Base-by-base conservation (phyloP, 2,113 vertebrate genomes). In the Orthonyx spaldingii region DNA sequence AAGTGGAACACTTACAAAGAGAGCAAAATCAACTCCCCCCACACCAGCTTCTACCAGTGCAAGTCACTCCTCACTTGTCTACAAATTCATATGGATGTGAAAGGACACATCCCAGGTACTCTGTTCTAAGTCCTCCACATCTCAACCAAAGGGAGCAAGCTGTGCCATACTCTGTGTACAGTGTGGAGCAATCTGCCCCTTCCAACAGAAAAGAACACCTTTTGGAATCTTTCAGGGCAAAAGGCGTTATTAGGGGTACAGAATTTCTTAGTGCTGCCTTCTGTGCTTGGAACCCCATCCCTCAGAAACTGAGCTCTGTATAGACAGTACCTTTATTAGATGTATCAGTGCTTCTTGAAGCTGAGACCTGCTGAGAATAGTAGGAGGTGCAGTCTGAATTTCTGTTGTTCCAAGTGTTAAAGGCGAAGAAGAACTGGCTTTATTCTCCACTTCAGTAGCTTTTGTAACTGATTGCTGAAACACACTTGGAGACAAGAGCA, bases 341-440 rank as follows among this genome's bases (percentile, higher is more conserved):
- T 99, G 98, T 88, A 99, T 98, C 83, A 99, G 96, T 11, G 98
- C 98, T 68, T 99, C 99, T 68, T 99, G 99, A 86, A 99, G 98
- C 97, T 99, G 98, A 77, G 98, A 97, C 97, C 98, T 99, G 97
- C 97, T 99, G 97, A 98, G 99, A 92, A 97, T 87, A 41, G 98
- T 84, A 78, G 98, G 96, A 70, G 98, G 96, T 89, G 96, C 83
- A 85, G 93, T 82, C 44, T 96, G 97, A 78, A 95, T 79, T 89
- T 99, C 99, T 74, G 93, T 70, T 49, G 95, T 79, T 74, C 96
- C 97, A 61, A 97, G 91, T 17, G 98, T 97, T 84, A 97, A 83
- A 80, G 98, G 90, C 7, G 98, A 98, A 53, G 98, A 91, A 70
- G 98, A 96, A 89, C 32, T 55, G 64, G 92, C 88, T 95, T 98